A percentile compares a stretch with the other conserved stretches of the same genome.
These are phyloP conservation scores for Drosophila melanica DNA, from an alignment of 1,140 invertebrate species.

Conservation along the genomic window DNA sequence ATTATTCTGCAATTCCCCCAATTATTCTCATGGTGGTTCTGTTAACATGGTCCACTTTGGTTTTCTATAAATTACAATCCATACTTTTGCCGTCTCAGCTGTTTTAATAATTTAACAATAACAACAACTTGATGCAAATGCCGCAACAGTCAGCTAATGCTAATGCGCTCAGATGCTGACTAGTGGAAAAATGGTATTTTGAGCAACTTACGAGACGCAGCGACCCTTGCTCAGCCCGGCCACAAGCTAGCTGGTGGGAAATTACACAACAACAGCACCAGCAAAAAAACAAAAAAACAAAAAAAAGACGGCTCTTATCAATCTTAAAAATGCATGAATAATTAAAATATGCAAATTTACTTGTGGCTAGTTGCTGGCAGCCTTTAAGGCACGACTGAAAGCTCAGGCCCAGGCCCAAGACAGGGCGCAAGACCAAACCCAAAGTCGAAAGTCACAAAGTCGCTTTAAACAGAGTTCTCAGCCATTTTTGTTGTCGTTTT, in stretches of 20 bases:
- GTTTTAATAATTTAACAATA: slow-evolving; percentile 47
- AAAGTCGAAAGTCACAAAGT: slow-evolving; percentile 41
- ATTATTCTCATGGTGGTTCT: background rate
- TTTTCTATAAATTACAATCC: slow-evolving; percentile 25
- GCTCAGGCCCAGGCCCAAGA: background rate
- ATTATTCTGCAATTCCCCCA: too few relatives aligned
- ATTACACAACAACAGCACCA: too few relatives aligned
- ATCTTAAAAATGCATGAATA: slow-evolving; percentile 82
- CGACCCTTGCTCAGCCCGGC: slow-evolving; percentile 12
- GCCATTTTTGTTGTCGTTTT: slow-evolving; percentile 4
- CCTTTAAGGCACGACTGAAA: slow-evolving; percentile 36
- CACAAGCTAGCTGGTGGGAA: background rate
- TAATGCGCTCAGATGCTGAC: slow-evolving; percentile 34
- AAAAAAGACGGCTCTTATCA: slow-evolving; percentile 64
- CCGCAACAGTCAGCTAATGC: slow-evolving; percentile 8
- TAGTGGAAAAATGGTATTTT: slow-evolving; percentile 32
- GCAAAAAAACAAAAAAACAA: slow-evolving; percentile 21
- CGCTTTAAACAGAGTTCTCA: slow-evolving; percentile 31
- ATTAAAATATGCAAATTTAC: slow-evolving; percentile 81
- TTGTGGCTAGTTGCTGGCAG: slow-evolving; percentile 56
- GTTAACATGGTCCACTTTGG: background rate
- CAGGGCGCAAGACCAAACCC: slow-evolving; percentile 41
- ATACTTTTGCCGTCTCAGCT: slow-evolving; percentile 32
- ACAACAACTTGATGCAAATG: slow-evolving; percentile 41
- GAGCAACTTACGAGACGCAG: slow-evolving; percentile 4